Conservation (phyloP, 2,888 invertebrate genomes). For the Mantis religiosa region DNA sequence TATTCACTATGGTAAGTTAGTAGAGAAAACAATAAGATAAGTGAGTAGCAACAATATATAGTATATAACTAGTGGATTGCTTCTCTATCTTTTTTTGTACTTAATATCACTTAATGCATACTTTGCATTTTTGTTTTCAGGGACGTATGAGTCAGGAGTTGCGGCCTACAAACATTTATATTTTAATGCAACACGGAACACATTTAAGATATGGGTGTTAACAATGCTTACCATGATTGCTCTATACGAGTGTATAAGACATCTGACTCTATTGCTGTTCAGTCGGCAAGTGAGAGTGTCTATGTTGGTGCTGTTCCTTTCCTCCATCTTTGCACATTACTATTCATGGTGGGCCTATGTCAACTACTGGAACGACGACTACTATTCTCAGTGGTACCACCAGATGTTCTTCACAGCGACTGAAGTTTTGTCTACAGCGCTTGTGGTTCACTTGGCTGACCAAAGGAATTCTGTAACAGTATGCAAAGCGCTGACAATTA, state of each 20-base stretch:
- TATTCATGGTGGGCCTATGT: constrained; percentile 68
- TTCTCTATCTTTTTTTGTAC: neutral
- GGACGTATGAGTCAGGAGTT: constrained; percentile 65
- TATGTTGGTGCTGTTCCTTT: constrained; percentile 59
- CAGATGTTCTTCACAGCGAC: constrained; percentile 61
- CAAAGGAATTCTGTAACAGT: constrained; percentile 49
- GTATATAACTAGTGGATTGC: too few relatives aligned
- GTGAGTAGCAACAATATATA: too few relatives aligned
- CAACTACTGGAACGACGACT: constrained; percentile 69
- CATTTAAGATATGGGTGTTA: constrained; percentile 62
- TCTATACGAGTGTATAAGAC: constrained; percentile 59
- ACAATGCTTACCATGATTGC: constrained; percentile 55
- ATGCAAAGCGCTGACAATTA: constrained; percentile 54
- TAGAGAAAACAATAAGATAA: too few relatives aligned
- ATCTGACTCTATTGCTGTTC: constrained; percentile 51
- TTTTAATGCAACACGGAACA: constrained; percentile 63
- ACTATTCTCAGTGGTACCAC: constrained; percentile 65
- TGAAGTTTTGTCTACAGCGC: constrained; percentile 56
- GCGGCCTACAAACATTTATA: constrained; percentile 67
- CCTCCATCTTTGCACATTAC: constrained; percentile 63
- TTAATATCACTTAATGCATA: neutral
- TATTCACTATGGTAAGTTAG: too few relatives aligned
- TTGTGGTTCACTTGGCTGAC: constrained; percentile 56
- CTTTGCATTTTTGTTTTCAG: constrained; percentile 40
- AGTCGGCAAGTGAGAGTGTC: constrained; percentile 52